phyloP scores from a whole-genome alignment of 2,888 invertebrate species.

The Amphipoea oculea region DNA sequence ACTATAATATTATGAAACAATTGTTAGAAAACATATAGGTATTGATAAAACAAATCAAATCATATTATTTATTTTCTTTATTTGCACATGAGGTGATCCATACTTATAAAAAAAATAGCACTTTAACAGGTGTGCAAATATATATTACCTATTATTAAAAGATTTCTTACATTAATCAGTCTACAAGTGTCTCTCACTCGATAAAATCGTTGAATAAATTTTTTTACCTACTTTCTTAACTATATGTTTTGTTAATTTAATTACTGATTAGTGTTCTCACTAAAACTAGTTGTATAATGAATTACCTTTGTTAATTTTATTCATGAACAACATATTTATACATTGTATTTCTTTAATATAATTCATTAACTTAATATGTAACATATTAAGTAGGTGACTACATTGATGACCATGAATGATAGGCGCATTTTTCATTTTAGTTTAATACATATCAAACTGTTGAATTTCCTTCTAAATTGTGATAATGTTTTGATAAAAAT shows the following conservation, averaged over 20 bases:
- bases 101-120: not conserved
- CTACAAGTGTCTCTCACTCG: not conserved
- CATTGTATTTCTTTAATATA: conserved; percentile 10
- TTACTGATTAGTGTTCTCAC: conserved; percentile 3
- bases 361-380: conserved; percentile 21
- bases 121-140: not conserved
- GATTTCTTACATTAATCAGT: not conserved
- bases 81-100: not conserved
- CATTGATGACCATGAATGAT: conserved; percentile 2
- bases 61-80: no score
- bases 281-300: not conserved
- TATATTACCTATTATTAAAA: not conserved
- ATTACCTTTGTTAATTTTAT: conserved; percentile 9
- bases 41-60: not conserved
- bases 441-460: not conserved
- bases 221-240: not conserved
- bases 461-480: not conserved
- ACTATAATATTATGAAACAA: not conserved
- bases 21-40: not conserved
- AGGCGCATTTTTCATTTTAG: not conserved
- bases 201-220: not conserved
- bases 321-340: not conserved
- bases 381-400: conserved; percentile 14
- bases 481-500: conserved; percentile 5
- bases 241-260: not conserved